Evolutionary conservation across 2,888 invertebrate species (phyloP).

Genomic region (Xanthia icteritia): DNA sequence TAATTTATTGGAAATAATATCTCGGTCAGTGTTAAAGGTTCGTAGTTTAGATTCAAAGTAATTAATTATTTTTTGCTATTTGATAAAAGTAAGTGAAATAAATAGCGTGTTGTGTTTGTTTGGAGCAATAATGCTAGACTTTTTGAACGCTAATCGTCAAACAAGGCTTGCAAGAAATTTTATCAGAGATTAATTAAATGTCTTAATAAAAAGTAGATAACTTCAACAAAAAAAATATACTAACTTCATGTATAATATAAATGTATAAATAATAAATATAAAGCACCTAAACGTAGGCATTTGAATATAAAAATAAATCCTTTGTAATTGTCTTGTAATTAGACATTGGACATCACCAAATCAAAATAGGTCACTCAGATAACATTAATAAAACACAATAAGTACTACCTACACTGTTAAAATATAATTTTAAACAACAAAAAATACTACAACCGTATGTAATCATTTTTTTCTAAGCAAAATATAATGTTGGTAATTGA

Average conservation of each 20-base stretch:
- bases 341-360: not conserved
- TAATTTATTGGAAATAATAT: conserved; percentile 75
- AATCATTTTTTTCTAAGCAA: conserved; percentile 24
- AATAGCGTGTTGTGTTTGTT: conserved; percentile 50
- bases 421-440: not conserved
- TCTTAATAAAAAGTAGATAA: not conserved
- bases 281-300: not conserved
- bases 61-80: conserved; percentile 72
- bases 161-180: conserved; percentile 28
- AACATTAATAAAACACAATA: not conserved
- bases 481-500: conserved; percentile 17
- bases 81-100: conserved; percentile 62
- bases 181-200: conserved; percentile 35
- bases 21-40: conserved; percentile 67
- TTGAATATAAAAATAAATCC: not conserved
- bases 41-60: conserved; percentile 71
- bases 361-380: conserved; percentile 12
- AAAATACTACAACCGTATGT: no score
- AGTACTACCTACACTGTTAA: not conserved
- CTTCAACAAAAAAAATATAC: not conserved
- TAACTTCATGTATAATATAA: not conserved
- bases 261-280: not conserved
- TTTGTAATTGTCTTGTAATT: not conserved
- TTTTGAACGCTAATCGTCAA: conserved; percentile 45
- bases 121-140: conserved; percentile 21